Percentiles rank a stretch among this genome's conserved stretches.
phyloP scores from a whole-genome alignment of 2,888 invertebrate genomes.

The Nemotelus nigrinus region DNA sequence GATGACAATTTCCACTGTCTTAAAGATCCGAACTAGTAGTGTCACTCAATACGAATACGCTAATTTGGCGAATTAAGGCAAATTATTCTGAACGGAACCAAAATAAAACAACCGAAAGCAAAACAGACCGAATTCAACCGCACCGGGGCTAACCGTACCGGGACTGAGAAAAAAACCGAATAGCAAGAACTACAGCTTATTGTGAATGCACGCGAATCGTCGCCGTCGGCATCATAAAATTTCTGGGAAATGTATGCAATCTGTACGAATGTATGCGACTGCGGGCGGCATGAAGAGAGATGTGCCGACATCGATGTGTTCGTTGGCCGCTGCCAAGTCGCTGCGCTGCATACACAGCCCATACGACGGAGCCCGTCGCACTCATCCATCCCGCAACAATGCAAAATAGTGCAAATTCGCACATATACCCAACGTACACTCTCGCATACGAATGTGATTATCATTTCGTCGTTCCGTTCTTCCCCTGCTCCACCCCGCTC shows the following conservation, averaged over 20 bases:
- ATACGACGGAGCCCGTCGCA: not conserved
- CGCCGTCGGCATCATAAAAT: slow-evolving; percentile 23
- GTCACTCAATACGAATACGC: not conserved
- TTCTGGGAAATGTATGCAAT: slow-evolving; percentile 16
- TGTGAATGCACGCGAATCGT: slow-evolving; percentile 22
- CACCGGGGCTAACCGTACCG: slow-evolving; percentile 22
- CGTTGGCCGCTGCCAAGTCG: not conserved
- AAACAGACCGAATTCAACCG: slow-evolving; percentile 10
- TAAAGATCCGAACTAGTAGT: too few relatives aligned
- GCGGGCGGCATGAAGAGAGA: slow-evolving; percentile 13
- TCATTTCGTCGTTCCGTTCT: too few relatives aligned
- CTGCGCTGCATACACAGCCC: not conserved
- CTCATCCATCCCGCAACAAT: not conserved
- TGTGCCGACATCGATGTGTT: slow-evolving; percentile 21
- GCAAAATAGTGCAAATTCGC: slow-evolving; percentile 27
- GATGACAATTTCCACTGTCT: not conserved
- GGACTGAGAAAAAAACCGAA: not conserved
- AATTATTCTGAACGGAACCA: slow-evolving; percentile 6
- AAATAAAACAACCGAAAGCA: not conserved
- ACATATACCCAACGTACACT: not conserved
- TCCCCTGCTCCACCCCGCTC: too few relatives aligned
- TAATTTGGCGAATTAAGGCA: not conserved
- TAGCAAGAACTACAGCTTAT: not conserved
- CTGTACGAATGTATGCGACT: slow-evolving; percentile 19
- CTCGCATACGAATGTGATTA: not conserved